A percentile compares a stretch with the other conserved stretches of the same genome.
Evolutionary conservation across 2,113 vertebrate genomes (phyloP).

Genomic region (Eublepharis macularius): DNA sequence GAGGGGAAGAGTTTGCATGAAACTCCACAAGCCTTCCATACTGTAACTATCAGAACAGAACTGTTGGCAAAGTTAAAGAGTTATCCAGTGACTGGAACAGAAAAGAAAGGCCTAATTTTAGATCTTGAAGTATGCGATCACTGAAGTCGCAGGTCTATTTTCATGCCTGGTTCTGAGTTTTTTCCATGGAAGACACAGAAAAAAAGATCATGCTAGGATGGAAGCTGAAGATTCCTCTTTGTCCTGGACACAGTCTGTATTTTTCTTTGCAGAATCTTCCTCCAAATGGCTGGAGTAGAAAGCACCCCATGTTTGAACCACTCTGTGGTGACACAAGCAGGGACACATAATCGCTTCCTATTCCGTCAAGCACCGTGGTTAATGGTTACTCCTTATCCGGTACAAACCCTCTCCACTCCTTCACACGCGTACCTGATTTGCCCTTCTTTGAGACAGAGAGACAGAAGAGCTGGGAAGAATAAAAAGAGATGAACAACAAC

Average conservation of each 20-base stretch:
- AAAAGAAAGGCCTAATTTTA: no score
- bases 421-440: background rate
- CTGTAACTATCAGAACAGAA: no score
- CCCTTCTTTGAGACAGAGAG: background rate
- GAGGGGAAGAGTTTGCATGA: no score
- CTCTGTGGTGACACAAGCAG: background rate
- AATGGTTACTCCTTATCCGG: background rate
- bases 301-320: background rate
- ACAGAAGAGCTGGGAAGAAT: background rate
- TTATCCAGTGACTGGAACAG: no score
- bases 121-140: no score
- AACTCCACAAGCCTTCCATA: no score
- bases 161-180: background rate
- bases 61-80: no score
- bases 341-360: background rate
- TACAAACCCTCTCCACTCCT: background rate
- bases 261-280: background rate
- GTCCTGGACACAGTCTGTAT: background rate
- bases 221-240: background rate
- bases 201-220: background rate
- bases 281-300: background rate
- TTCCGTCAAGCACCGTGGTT: background rate
- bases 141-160: no score
- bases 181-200: background rate
- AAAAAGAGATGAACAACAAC: fast-evolving